Conservation (phyloP, 2,888 invertebrate species). For the Drepana falcataria region DNA sequence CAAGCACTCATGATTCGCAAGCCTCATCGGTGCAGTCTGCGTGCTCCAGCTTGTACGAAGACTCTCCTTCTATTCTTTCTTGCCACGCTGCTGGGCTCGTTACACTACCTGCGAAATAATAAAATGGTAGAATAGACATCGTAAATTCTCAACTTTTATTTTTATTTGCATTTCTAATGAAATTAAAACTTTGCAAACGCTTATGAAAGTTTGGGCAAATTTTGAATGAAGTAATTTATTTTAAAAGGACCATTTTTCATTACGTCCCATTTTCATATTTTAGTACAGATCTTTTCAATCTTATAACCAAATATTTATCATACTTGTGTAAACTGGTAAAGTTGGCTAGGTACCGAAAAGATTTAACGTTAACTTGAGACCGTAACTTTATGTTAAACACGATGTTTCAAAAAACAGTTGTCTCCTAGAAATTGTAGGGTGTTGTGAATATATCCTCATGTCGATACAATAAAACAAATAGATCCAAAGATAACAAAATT, state of each 20-base stretch:
- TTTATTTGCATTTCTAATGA: neutral
- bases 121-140: neutral
- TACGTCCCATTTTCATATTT: neutral
- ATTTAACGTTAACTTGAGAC: too few relatives aligned
- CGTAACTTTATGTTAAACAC: too few relatives aligned
- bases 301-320: too few relatives aligned
- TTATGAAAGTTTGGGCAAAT: neutral
- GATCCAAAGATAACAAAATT: too few relatives aligned
- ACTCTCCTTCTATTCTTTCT: neutral
- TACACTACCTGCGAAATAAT: neutral
- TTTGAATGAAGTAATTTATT: neutral
- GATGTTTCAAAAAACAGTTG: too few relatives aligned
- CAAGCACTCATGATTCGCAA: constrained; percentile 69
- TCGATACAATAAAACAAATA: too few relatives aligned
- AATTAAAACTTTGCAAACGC: neutral
- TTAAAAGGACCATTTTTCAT: neutral
- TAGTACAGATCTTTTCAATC: neutral
- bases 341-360: too few relatives aligned
- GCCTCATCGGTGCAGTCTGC: constrained; percentile 57
- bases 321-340: too few relatives aligned
- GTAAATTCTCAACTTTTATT: neutral
- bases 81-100: neutral
- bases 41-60: neutral
- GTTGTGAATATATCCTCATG: too few relatives aligned
- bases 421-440: too few relatives aligned